Evolutionary conservation across 1,140 invertebrate genomes (phyloP).

Genomic region (Calephelis nemesis): DNA sequence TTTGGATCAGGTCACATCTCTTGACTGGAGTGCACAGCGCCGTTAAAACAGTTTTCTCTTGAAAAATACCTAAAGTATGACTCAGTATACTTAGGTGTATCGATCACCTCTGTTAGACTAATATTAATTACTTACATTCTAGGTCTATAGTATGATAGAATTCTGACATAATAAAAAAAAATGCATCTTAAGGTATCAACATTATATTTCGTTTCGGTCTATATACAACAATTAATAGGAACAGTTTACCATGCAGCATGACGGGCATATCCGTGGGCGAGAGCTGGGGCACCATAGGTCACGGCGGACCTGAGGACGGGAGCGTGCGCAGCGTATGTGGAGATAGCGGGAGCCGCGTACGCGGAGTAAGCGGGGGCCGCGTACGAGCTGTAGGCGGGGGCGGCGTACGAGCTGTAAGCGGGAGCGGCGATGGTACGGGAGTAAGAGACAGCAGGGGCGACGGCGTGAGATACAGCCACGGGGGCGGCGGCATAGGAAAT

Average conservation of each 20-base stretch:
- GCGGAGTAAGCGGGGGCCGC: constrained; percentile 33
- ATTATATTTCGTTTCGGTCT: no score
- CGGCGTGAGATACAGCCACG: constrained; percentile 34
- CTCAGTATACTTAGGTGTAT: no score
- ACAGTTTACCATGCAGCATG: constrained; percentile 51
- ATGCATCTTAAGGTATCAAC: no score
- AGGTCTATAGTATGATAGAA: no score
- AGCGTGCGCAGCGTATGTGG: constrained; percentile 20
- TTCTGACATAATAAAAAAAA: no score
- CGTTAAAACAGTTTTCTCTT: no score
- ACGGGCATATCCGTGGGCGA: constrained; percentile 33
- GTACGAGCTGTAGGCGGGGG: constrained; percentile 21
- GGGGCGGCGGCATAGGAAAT: constrained; percentile 38
- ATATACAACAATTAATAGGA: no score
- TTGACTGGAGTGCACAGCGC: no score
- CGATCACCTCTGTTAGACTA: no score
- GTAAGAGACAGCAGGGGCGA: constrained; percentile 35
- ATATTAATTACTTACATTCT: no score
- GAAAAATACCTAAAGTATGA: no score
- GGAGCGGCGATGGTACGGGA: constrained; percentile 33
- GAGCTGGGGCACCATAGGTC: constrained; percentile 26
- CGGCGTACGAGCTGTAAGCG: constrained; percentile 19
- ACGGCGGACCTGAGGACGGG: constrained; percentile 28
- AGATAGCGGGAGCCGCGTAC: constrained; percentile 37
- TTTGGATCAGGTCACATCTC: no score